A percentile compares a stretch with the other conserved stretches of the same genome.
Conservation (phyloP, 2,797 vertebrate genomes). For the Tragelaphus eurycerus region DNA sequence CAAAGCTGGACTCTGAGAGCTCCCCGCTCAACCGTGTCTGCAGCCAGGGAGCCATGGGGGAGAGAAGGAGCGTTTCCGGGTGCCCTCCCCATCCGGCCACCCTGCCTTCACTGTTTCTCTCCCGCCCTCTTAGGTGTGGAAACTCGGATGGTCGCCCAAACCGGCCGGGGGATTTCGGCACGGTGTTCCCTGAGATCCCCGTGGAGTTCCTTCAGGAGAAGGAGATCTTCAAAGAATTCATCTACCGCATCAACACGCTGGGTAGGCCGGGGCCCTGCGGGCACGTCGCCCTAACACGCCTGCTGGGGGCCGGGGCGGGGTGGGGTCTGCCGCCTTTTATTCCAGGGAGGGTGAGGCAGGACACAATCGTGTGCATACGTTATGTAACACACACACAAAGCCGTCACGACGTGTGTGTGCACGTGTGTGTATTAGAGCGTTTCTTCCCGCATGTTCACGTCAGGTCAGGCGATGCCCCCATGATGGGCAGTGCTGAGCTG, state of each 20-base stretch:
- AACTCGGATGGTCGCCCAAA: conserved; percentile 96
- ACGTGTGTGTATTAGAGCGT: no score
- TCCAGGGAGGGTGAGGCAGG: background rate
- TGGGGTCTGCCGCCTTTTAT: background rate
- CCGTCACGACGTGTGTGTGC: background rate
- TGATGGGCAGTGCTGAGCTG: accelerated
- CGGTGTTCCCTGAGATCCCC: conserved; percentile 95
- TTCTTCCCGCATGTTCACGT: background rate
- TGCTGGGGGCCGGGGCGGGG: background rate
- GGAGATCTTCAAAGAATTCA: conserved; percentile 97
- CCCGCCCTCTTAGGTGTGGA: conserved; percentile 91
- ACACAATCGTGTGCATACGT: accelerated
- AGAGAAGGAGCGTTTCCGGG: accelerated
- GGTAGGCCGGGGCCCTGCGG: conserved; percentile 77
- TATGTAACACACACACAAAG: accelerated
- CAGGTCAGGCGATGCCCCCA: background rate
- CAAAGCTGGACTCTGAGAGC: background rate
- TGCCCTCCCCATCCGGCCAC: background rate
- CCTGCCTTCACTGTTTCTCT: background rate
- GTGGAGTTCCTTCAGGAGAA: conserved; percentile 98
- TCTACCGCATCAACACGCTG: conserved; percentile 95
- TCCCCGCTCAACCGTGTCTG: accelerated
- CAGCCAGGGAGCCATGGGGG: accelerated
- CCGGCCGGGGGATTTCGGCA: conserved; percentile 94
- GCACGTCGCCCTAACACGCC: accelerated